A percentile compares a stretch with the other conserved stretches of the same genome.
Conservation (phyloP, 1,140 invertebrate species). For the Apis cerana region DNA sequence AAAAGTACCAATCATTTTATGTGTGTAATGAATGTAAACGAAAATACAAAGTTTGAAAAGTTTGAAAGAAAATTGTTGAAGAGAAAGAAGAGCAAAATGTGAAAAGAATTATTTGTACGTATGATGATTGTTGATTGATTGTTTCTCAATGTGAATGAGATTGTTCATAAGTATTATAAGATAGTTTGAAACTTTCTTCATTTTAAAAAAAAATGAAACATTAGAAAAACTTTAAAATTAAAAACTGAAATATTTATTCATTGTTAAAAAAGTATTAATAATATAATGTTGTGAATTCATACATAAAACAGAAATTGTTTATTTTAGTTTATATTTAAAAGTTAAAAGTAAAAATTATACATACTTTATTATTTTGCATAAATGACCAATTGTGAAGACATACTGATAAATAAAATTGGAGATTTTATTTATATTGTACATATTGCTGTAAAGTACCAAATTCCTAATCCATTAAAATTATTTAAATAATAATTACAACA, state of each 20-base stretch:
- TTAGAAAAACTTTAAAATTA: slow-evolving; percentile 41
- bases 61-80: slow-evolving; percentile 24
- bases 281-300: slow-evolving; percentile 54
- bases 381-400: slow-evolving; percentile 65
- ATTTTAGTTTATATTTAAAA: slow-evolving; percentile 52
- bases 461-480: slow-evolving; percentile 47
- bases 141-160: slow-evolving; percentile 39
- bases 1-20: slow-evolving; percentile 41
- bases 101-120: slow-evolving; percentile 50
- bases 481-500: slow-evolving; percentile 30
- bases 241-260: slow-evolving; percentile 45
- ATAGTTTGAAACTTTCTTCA: slow-evolving; percentile 5
- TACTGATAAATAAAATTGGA: slow-evolving; percentile 61
- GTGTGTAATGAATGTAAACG: slow-evolving; percentile 42
- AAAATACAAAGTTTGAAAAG: slow-evolving; percentile 31
- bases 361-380: slow-evolving; percentile 56
- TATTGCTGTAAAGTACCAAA: slow-evolving; percentile 54
- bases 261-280: slow-evolving; percentile 47
- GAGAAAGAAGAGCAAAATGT: slow-evolving; percentile 8
- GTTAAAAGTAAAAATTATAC: slow-evolving; percentile 42
- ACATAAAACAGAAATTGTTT: slow-evolving; percentile 50
- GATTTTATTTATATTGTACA: slow-evolving; percentile 61
- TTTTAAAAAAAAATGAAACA: slow-evolving; percentile 32
- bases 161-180: slow-evolving; percentile 33
- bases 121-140: slow-evolving; percentile 52